These are phyloP conservation scores for Paratrypauchen microcephalus DNA, from an alignment of 2,797 vertebrate genomes.

Conservation along the genomic window DNA sequence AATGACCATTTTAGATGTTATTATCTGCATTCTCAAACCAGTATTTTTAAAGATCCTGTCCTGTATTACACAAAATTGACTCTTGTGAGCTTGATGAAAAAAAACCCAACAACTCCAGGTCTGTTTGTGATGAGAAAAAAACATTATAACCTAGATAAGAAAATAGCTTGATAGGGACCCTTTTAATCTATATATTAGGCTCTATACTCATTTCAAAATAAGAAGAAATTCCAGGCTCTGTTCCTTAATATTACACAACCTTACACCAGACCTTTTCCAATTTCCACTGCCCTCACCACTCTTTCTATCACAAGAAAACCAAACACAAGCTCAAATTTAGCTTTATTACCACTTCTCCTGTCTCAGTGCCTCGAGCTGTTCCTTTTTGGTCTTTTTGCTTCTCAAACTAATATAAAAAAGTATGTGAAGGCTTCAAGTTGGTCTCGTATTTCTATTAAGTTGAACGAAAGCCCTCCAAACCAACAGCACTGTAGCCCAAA, in stretches of 20 bases:
- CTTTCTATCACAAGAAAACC: conserved; percentile 31
- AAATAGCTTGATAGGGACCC: no score
- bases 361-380: conserved; percentile 54
- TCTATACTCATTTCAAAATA: neutral
- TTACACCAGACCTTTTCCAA: conserved; percentile 14
- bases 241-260: neutral
- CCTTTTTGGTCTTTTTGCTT: conserved; percentile 53
- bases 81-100: no score
- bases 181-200: no score
- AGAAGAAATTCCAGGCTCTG: neutral
- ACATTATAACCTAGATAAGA: no score
- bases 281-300: conserved; percentile 35
- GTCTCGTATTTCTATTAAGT: conserved; percentile 47
- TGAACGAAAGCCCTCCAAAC: conserved; percentile 31
- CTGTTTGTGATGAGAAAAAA: no score
- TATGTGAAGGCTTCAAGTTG: neutral
- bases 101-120: no score
- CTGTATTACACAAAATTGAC: no score
- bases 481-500: conserved; percentile 14
- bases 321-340: conserved; percentile 52
- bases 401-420: conserved; percentile 42
- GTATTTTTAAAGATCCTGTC: no score
- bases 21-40: no score
- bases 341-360: conserved; percentile 63
- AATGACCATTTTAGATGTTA: no score